Base-by-base conservation (phyloP, 2,113 vertebrate genomes). In the Bos indicus region DNA sequence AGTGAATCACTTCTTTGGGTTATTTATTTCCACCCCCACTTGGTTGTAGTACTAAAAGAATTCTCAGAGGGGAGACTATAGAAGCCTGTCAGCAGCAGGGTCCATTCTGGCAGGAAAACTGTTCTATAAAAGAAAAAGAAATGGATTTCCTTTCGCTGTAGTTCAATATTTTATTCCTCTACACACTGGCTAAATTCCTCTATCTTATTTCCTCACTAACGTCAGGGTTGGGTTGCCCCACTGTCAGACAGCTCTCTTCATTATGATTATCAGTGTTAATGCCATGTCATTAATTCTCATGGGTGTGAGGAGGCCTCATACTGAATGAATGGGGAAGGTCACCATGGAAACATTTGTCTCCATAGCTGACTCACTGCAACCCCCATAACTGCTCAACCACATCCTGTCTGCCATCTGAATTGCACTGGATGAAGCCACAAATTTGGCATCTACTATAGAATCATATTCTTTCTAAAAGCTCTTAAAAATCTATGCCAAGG, bases 301-400 rank as follows among this genome's bases (percentile, higher is more conserved):
- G 96, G 93, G 94, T 46, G 21, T 62, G 83, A 1, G 3, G 40
- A 81, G 90, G 81, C 88, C 71, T 96, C 36, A 28, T 48, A 25
- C 10, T 19, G 92, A 82, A 92, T 94, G 88, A 88, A 94, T 88
- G 54, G 87, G 56, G 91, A 93, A 95, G 94, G 96, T 97, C 95
- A 96, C 97, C 97, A 96, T 97, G 93, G 97, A 97, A 98, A 98
- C 97, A 80, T 89, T 78, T 95, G 97, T 96, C 90, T 97, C 83
- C 64, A 33, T 93, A 23, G 67, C 91, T 93, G 97, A 97, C 88
- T 97, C 93, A 82, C 51, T 74, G 57, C 48, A 96, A 33, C 77
- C 78, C 94, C 88, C 36, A 28, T 52, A 88, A 86, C 74, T 90
- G 94, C 94, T 36, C 86, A 90, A 82, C 83, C 77, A 85, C 94